Base-by-base conservation (phyloP, 2,888 invertebrate species). In the Dasysyrphus albostriatus region DNA sequence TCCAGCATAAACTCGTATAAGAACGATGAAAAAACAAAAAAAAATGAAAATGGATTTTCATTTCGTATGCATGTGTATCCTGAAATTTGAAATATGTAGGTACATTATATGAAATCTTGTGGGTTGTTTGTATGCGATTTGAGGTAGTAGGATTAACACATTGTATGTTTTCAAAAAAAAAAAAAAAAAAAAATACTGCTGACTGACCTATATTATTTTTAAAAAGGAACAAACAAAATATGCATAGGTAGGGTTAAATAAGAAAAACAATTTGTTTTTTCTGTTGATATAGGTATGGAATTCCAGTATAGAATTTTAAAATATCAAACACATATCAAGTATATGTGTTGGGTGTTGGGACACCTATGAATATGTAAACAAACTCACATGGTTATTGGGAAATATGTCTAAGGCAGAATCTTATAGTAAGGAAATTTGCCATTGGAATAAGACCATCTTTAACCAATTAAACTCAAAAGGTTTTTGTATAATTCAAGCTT, bases 31-130 rank as follows among this genome's bases (percentile, higher is more conserved):
- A n/a, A 14, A 44, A 63, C 29, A 24, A 29, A 47, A 61, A 5
- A 14, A 65, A 65, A 47, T 63, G 32, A 44, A 77, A 78, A 70
- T 29, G 49, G 77, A 54, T 51, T 59, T 69, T 69, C 65, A 56
- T 65, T 65, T 32, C 12, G 65, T 65, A 75, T 75, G 65, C 65
- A 65, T 49, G 65, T 49, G 65, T 75, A 75, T 74, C 54, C 42
- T 65, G 75, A 65, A 63, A 44, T 56, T 67, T 65, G 34, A 65
- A 65, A 49, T 34, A 16, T 34, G 12, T 32, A 32, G 2, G 32
- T 56, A 56, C 1, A 12, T 32, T 24, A 32, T 14, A 65, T 47
- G 47, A 34, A 49, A 49, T 65, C 16, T 34, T 75, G 65, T 65
- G 51, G 54, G 56, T 32, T 19, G 47, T 56, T 32, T 65, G 24